Evolutionary conservation across 1,140 invertebrate species (phyloP), one percentile per base, ranked within the genome.

Genomic region (Bactericera cockerelli): DNA sequence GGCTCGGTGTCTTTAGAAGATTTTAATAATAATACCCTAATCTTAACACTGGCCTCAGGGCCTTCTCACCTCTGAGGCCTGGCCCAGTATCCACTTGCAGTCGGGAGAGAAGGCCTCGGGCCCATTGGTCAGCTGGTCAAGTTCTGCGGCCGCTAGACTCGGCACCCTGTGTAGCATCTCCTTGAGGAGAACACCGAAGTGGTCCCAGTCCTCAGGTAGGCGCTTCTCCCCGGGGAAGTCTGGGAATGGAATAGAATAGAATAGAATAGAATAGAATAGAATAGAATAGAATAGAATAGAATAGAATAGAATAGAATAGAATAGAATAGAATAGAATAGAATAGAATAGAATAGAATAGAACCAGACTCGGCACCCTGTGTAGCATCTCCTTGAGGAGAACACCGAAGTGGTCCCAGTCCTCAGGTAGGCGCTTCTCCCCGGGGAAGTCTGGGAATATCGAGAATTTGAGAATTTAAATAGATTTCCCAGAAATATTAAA

Each of bases 401-500:
- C 78, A 66, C 93, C 84, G 73, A 98, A 98, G 68, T 95, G 90
- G 74, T 98, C 93, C 93, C 93, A 97, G 71, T 95, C 90, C 68
- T 86, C 84, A 1, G 82, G 79, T 54, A 87, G 71, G 67, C 79
- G 77, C 28, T 83, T 74, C 54, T 81, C 76, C 62, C 75, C 63
- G 71, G 73, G 59, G 65, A 49, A 49, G 22, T 49, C 42, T 49
- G 36, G n/a, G n/a, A n/a, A n/a, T n/a, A n/a, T n/a, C n/a, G n/a
- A n/a, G n/a, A n/a, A n/a, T n/a, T n/a, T n/a, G n/a, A n/a, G n/a
- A n/a, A n/a, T n/a, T n/a, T n/a, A n/a, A n/a, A n/a, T n/a, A n/a
- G n/a, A n/a, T n/a, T n/a, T n/a, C n/a, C n/a, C n/a, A n/a, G n/a
- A n/a, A n/a, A n/a, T n/a, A n/a, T n/a, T n/a, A n/a, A n/a, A n/a